Evolutionary conservation across 53 echinoderm and acorn worm species (phyloP).

Genomic region (Echinarachnius parma): DNA sequence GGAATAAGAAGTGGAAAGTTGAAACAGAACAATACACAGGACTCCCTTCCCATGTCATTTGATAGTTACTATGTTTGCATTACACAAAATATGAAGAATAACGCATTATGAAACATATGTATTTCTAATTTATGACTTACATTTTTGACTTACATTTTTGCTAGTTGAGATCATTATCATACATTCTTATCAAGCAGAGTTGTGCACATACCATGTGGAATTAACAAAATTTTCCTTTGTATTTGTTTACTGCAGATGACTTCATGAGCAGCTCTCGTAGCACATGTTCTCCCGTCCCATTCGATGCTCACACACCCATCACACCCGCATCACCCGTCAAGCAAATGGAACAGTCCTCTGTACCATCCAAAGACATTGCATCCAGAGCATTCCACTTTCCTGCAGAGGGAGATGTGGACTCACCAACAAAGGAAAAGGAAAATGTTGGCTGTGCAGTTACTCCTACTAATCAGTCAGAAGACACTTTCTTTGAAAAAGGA

Average conservation of each 20-base stretch:
- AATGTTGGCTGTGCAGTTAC: not conserved
- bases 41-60: conserved; percentile 14
- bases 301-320: not conserved
- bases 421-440: not conserved
- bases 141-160: too few species aligned
- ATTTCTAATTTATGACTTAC: too few species aligned
- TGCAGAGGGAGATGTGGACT: not conserved
- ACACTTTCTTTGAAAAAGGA: not conserved
- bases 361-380: conserved; percentile 12
- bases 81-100: too few species aligned
- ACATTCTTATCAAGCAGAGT: too few species aligned
- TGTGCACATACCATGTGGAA: not conserved
- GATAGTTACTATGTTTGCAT: conserved; percentile 19
- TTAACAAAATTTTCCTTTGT: not conserved
- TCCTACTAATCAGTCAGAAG: not conserved
- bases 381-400: not conserved
- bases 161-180: too few species aligned
- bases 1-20: not conserved
- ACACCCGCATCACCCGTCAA: not conserved
- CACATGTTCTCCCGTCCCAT: not conserved
- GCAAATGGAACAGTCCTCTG: not conserved
- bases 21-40: not conserved
- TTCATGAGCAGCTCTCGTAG: not conserved
- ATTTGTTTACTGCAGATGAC: conserved; percentile 13
- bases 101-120: too few species aligned